These are phyloP conservation scores for Eustalomyia histrio DNA, from an alignment of 2,888 invertebrate genomes.

Conservation along the genomic window DNA sequence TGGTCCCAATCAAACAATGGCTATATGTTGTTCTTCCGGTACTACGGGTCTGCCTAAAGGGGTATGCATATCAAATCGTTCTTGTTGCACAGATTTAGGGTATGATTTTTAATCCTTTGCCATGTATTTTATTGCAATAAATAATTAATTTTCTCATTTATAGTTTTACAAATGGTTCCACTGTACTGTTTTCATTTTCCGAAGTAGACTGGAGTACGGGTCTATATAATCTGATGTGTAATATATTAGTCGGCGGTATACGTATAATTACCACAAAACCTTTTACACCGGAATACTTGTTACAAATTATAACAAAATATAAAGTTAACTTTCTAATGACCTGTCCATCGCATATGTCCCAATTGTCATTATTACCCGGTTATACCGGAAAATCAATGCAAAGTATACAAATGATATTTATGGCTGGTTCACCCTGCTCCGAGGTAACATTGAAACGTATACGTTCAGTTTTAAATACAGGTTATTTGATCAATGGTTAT, in stretches of 20 bases:
- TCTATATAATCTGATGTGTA: constrained; percentile 3
- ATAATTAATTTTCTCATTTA: neutral
- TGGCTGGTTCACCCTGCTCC: constrained; percentile 69
- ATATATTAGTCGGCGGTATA: constrained; percentile 23
- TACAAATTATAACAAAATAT: constrained; percentile 70
- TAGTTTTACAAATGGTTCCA: neutral
- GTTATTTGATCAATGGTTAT: constrained; percentile 69
- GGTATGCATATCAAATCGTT: constrained; percentile 37
- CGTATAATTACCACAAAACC: constrained; percentile 64
- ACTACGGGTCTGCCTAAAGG: constrained; percentile 52
- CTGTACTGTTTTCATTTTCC: constrained; percentile 53
- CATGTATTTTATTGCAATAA: no score
- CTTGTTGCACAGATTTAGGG: neutral
- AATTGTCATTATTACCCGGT: constrained; percentile 66
- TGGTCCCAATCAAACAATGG: constrained; percentile 45
- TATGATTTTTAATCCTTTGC: neutral
- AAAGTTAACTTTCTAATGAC: constrained; percentile 66
- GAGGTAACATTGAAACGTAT: constrained; percentile 66
- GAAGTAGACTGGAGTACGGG: constrained; percentile 61
- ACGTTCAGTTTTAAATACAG: constrained; percentile 67
- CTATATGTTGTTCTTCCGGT: constrained; percentile 51
- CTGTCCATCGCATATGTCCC: constrained; percentile 70
- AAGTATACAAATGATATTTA: constrained; percentile 68
- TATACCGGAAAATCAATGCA: constrained; percentile 66
- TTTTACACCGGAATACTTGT: constrained; percentile 69